Evolutionary conservation across 2,797 vertebrate genomes (phyloP), one percentile per base, ranked within the genome.

Genomic region (Sebastes umbrosus): DNA sequence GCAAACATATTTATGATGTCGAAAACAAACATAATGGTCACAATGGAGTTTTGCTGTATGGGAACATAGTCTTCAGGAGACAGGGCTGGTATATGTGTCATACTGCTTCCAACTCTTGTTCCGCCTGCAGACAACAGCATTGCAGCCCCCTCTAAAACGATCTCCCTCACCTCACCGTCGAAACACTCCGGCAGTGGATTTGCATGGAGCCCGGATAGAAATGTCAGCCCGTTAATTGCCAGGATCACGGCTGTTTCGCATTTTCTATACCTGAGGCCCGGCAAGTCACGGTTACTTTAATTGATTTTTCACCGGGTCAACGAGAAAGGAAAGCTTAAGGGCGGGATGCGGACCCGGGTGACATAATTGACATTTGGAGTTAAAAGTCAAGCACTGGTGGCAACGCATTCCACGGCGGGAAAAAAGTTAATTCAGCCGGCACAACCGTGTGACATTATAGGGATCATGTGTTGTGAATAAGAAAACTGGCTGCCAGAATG

Each of bases 311-410:
- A 71, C 63, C 11, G 9, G 87, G 85, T 86, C 80, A 80, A 76
- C 13, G 77, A 69, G 55, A 75, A 80, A 81, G 72, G 76, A 87
- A 88, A 24, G 75, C 77, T 85, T 60, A 75, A 63, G 66, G 80
- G 71, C n/a, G 32, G 32, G 79, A 80, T 74, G 71, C 65, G 7
- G 80, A 77, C 73, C 73, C 29, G 5, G 65, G 82, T 90, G 87
- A 90, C 82, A 90, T 85, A 77, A 87, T 79, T 92, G 92, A 93
- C 92, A 94, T 94, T 93, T 93, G 70, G 83, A 91, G 90, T 88
- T 91, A 77, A 88, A 89, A 92, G 88, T 85, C 83, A 90, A 92
- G 83, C 80, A 83, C 69, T 66, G 46, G 71, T 80, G 80, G 86
- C 72, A 31, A 68, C 69, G 43, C 32, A 75, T 79, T 84, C 62